Conservation (phyloP, 2,113 vertebrate species). For the Perccottus glenii region DNA sequence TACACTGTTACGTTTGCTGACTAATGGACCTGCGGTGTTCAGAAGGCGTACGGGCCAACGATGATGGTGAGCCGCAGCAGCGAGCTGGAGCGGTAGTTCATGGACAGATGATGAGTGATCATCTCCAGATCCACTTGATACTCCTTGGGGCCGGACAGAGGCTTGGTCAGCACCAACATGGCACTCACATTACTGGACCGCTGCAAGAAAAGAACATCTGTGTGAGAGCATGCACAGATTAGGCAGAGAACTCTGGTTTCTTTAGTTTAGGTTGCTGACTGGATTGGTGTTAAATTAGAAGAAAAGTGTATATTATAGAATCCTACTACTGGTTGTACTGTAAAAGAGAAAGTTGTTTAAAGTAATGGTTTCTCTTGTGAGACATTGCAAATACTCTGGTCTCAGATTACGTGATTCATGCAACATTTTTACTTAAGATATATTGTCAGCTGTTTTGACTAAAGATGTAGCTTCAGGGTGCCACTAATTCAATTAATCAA, state of each 20-base stretch:
- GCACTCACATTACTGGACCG: constrained; percentile 91
- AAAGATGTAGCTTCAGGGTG: too few relatives aligned
- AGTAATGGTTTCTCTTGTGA: too few relatives aligned
- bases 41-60: constrained; percentile 92
- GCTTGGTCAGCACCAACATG: constrained; percentile 95
- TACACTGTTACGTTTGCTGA: constrained; percentile 53
- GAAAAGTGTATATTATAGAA: too few relatives aligned
- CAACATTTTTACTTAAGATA: too few relatives aligned
- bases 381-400: too few relatives aligned
- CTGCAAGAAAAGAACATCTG: constrained; percentile 70
- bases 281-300: too few relatives aligned
- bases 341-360: too few relatives aligned
- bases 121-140: constrained; percentile 96
- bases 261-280: too few relatives aligned
- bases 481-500: too few relatives aligned
- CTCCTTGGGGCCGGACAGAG: constrained; percentile 89
- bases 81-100: constrained; percentile 93
- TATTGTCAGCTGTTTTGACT: too few relatives aligned
- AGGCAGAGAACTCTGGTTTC: neutral
- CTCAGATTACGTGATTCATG: too few relatives aligned
- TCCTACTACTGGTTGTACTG: neutral
- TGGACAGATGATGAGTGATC: constrained; percentile 90
- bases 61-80: constrained; percentile 94
- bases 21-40: constrained; percentile 40
- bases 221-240: neutral